Conservation (phyloP, 2,888 invertebrate genomes). For the Zele albiditarsus region DNA sequence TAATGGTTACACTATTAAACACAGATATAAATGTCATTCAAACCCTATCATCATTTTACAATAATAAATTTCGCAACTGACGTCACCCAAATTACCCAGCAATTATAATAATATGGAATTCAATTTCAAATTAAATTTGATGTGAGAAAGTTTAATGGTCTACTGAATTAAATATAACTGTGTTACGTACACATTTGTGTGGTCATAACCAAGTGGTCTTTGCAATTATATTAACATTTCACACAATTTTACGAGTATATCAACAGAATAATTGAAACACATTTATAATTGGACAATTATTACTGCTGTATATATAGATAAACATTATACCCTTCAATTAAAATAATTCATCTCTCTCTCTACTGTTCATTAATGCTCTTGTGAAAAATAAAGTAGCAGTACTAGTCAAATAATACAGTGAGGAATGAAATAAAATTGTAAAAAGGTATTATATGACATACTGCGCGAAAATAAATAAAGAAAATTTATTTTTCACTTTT, state of each 20-base stretch:
- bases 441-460: too few relatives aligned
- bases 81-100: constrained; percentile 2
- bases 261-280: background rate
- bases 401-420: background rate
- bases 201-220: background rate
- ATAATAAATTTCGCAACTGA: background rate
- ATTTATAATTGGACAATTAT: background rate
- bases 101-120: constrained; percentile 5
- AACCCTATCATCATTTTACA: background rate
- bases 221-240: background rate
- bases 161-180: background rate
- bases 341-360: background rate
- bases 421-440: too few relatives aligned
- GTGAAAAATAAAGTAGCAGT: too few relatives aligned
- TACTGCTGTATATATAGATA: background rate
- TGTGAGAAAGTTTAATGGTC: constrained; percentile 10
- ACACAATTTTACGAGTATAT: background rate
- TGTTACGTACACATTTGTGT: background rate
- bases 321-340: background rate
- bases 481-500: too few relatives aligned
- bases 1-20: too few relatives aligned
- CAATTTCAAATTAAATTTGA: background rate
- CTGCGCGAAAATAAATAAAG: too few relatives aligned
- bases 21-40: background rate
- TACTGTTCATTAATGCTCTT: background rate